Evolutionary conservation across 2,113 vertebrate species (phyloP).

Genomic region (Todiramphus saurophagus): DNA sequence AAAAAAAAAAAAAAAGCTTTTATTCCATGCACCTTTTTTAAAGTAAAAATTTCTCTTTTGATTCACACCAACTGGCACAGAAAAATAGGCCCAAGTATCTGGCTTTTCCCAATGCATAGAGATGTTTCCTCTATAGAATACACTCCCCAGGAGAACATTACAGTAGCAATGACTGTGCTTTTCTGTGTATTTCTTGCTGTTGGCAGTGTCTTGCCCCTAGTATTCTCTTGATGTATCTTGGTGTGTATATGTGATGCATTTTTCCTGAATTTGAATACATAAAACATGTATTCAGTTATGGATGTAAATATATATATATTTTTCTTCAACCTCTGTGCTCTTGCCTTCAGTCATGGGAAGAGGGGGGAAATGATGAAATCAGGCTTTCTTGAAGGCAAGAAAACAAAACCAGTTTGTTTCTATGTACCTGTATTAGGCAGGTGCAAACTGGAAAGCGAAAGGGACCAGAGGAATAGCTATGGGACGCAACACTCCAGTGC

Average conservation of each 20-base stretch:
- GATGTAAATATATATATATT: constrained; percentile 31
- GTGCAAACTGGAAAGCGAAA: background rate
- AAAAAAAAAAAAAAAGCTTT: background rate
- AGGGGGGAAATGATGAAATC: background rate
- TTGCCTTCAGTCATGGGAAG: constrained; percentile 46
- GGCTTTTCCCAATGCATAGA: background rate
- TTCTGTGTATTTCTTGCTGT: constrained; percentile 43
- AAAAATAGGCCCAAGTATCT: background rate
- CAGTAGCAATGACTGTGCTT: constrained; percentile 44
- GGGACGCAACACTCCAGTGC: background rate
- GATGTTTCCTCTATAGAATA: background rate
- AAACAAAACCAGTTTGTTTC: background rate
- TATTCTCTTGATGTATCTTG: constrained; percentile 44
- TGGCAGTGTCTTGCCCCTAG: constrained; percentile 19
- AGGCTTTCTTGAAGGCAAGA: constrained; percentile 49
- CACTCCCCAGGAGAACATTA: background rate
- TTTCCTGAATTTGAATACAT: constrained; percentile 24
- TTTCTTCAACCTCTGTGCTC: constrained; percentile 34
- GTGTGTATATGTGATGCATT: constrained; percentile 30
- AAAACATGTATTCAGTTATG: constrained; percentile 27
- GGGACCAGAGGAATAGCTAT: background rate
- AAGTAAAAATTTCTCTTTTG: background rate
- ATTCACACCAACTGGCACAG: background rate
- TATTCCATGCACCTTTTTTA: constrained; percentile 3
- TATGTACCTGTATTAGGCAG: constrained; percentile 8